Evolutionary conservation across 2,113 vertebrate genomes (phyloP).

Genomic region (Coryphaenoides rupestris): DNA sequence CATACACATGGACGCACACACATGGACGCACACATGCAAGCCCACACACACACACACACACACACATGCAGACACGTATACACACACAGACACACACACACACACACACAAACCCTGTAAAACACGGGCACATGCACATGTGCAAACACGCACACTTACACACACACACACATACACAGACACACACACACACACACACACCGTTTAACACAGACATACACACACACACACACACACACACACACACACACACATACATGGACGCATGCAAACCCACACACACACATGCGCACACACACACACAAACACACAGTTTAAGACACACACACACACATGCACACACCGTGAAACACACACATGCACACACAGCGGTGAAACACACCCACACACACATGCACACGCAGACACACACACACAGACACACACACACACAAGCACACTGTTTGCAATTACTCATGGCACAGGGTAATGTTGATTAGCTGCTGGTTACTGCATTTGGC

Average conservation of each 20-base stretch:
- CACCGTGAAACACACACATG: slow-evolving; percentile 8
- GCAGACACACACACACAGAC: neutral
- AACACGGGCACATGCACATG: neutral
- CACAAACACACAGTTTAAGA: no score
- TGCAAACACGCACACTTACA: slow-evolving; percentile 26
- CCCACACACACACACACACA: slow-evolving; percentile 6
- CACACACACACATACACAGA: neutral
- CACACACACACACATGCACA: neutral
- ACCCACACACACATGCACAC: neutral
- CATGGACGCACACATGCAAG: no score
- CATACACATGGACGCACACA: slow-evolving; percentile 8
- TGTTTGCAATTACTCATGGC: no score
- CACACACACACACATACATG: neutral
- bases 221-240: neutral
- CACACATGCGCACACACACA: neutral
- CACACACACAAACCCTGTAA: no score
- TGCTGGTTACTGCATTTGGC: no score
- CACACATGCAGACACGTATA: no score
- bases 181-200: neutral
- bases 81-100: no score
- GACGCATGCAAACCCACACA: neutral
- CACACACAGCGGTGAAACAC: slow-evolving; percentile 11
- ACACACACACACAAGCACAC: neutral
- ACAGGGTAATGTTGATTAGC: no score
- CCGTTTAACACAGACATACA: neutral